phyloP scores from a whole-genome alignment of 2,888 invertebrate species.

The Phytoseiulus persimilis region DNA sequence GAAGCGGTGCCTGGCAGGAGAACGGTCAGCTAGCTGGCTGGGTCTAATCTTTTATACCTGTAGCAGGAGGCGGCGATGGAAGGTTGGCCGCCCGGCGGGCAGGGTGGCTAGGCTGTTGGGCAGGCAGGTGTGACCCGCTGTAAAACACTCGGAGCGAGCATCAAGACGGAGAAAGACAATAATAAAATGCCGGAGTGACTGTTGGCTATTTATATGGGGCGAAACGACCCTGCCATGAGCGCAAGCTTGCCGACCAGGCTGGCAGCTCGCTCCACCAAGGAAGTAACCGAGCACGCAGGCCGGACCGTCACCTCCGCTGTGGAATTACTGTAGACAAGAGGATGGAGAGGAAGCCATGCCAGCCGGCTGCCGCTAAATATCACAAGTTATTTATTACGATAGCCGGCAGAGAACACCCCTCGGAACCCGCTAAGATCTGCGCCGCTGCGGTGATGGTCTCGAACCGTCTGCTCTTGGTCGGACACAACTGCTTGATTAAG shows the following conservation, averaged over 20 bases:
- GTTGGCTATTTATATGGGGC: background rate
- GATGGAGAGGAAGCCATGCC: background rate
- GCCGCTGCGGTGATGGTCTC: background rate
- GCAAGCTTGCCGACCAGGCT: background rate
- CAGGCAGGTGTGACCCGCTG: background rate
- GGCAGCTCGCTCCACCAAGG: background rate
- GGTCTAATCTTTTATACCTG: background rate
- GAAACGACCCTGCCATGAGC: background rate
- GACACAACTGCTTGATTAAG: conserved; percentile 9
- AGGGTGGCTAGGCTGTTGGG: background rate
- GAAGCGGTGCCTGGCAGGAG: background rate
- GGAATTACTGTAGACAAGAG: background rate
- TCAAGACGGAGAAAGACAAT: background rate
- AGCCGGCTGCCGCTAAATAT: background rate
- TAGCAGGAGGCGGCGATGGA: background rate
- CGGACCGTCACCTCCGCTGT: background rate
- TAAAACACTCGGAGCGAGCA: background rate
- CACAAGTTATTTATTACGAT: conserved; percentile 5
- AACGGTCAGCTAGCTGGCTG: background rate
- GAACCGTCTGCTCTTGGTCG: background rate
- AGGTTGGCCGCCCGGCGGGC: background rate
- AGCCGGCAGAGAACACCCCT: background rate
- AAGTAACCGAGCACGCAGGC: background rate
- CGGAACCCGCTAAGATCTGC: background rate
- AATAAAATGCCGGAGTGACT: background rate